Base-by-base conservation (phyloP, 2,888 invertebrate species). In the Tinea semifulvella region DNA sequence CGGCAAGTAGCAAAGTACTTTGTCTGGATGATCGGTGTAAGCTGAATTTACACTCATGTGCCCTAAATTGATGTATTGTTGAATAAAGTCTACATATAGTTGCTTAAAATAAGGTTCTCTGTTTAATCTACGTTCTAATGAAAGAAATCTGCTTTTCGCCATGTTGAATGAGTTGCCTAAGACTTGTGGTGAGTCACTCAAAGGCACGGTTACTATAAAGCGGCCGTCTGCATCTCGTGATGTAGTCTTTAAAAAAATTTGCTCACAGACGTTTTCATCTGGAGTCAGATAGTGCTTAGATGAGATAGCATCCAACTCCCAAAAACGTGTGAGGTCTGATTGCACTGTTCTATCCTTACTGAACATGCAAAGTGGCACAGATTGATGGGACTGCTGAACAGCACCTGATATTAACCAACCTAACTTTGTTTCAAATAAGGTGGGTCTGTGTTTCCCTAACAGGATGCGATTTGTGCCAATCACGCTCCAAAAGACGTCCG, bases 1-100 rank as follows among this genome's bases (percentile, higher is more conserved):
- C 8, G 46, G 46, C n/a, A 43, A 14, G 13, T 17, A 46, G 16
- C 39, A 43, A n/a, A 11, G 5, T 11, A 5, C 11, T 7, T 5
- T 7, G 6, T 31, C 7, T 31, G 4, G 6, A 11, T 31, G 7
- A n/a, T n/a, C n/a, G 6, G 31, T 31, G 11, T 31, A 5, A n/a
- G 31, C 6, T 22, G 5, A 7, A 8, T 22, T 22, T 22, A 7
- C 25, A 7, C 6, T 22, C 25, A 22, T 22, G 8, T 22, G 25
- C 5, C 25, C 25, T 7, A 22, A 8, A 8, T 22, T 22, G 5
- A 22, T 22, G 8, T 22, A 22, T 22, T 22, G 6, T 7, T 8
- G 5, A 5, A 22, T 22, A 8, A 22, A 22, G 25, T 22, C 25
- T 22, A 8, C 8, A 22, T 22, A 22, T 22, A 7, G 25, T 22